Evolutionary conservation across 2,113 vertebrate genomes (phyloP).

Genomic region (Syrrhaptes paradoxus): DNA sequence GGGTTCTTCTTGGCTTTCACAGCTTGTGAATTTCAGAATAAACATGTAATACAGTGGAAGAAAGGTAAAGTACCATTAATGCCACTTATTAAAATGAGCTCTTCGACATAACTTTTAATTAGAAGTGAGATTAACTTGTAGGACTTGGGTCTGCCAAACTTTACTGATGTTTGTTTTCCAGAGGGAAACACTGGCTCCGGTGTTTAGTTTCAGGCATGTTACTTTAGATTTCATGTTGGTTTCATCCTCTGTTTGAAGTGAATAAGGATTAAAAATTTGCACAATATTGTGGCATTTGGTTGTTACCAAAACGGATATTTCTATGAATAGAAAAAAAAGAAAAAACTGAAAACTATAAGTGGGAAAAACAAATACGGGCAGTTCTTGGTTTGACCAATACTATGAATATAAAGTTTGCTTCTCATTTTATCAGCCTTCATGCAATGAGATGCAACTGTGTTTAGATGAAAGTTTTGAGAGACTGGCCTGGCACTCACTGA

Average conservation of each 20-base stretch:
- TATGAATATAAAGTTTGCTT: background rate
- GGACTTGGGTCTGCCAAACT: background rate
- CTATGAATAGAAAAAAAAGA: no score
- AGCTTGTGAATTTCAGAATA: background rate
- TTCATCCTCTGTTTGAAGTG: background rate
- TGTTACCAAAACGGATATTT: background rate
- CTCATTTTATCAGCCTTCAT: background rate
- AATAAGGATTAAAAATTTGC: background rate
- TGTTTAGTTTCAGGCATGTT: background rate
- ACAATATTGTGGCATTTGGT: background rate
- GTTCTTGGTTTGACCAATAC: rapidly evolving
- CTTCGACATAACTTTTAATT: background rate
- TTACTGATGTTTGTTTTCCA: background rate
- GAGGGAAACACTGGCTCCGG: background rate
- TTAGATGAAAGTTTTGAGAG: background rate
- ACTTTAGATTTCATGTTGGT: background rate
- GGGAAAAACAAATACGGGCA: background rate
- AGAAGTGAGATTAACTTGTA: background rate
- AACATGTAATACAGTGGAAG: background rate
- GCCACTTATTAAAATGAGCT: background rate
- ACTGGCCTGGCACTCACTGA: background rate
- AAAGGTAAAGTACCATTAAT: background rate
- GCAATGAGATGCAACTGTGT: background rate
- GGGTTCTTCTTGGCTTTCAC: background rate
- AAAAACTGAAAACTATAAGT: background rate